phyloP scores from a whole-genome alignment of 2,113 vertebrate species.

The human (Homo sapiens) region DNA sequence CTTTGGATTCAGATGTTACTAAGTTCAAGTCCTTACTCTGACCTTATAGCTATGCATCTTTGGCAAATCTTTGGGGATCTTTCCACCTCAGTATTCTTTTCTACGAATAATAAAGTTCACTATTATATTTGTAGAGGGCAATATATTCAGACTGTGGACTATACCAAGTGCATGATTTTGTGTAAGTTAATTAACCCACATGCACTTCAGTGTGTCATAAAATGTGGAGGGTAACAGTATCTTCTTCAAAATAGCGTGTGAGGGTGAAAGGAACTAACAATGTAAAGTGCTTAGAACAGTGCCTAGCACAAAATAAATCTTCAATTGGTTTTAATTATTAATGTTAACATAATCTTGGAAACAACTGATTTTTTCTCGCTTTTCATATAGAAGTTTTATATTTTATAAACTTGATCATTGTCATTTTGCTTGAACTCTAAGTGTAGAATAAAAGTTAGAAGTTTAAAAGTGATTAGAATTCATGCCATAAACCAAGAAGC shows the following conservation, averaged over 20 bases:
- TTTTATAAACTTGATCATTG: not conserved
- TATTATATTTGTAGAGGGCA: not conserved
- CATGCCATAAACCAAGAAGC: not conserved
- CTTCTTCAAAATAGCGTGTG: constrained; percentile 14
- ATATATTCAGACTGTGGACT: not conserved
- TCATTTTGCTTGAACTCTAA: constrained; percentile 4
- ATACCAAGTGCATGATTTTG: not conserved
- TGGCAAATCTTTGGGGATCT: not conserved
- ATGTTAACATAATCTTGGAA: not conserved
- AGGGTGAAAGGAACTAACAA: constrained; percentile 20
- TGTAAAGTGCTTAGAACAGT: not conserved
- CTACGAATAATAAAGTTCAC: not conserved
- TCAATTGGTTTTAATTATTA: not conserved
- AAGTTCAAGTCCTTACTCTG: not conserved
- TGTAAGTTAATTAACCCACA: not conserved
- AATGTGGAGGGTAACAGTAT: not conserved
- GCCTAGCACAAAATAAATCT: not conserved
- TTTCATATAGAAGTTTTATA: not conserved
- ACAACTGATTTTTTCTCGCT: not conserved
- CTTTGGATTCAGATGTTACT: not conserved
- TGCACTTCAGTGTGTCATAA: not conserved
- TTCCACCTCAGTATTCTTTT: not conserved
- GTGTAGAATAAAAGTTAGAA: constrained; percentile 6
- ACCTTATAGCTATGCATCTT: not conserved
- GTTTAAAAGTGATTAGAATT: constrained; percentile 59